Conservation (phyloP, 2,888 invertebrate species). For the Himalopsyche japonica region DNA sequence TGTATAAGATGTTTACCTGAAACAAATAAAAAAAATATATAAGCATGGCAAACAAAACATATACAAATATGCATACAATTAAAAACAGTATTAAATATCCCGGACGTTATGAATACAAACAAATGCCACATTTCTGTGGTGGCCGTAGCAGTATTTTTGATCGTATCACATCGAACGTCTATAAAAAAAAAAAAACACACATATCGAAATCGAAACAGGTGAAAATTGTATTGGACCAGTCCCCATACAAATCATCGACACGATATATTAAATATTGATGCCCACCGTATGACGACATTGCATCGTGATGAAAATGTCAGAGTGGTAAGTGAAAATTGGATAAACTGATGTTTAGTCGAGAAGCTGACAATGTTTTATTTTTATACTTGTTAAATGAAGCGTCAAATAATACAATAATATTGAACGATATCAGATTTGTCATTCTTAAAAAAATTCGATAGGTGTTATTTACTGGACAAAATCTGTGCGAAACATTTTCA, state of each 20-base stretch:
- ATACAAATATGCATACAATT: background rate
- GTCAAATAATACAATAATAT: background rate
- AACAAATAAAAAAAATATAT: background rate
- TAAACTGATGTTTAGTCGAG: background rate
- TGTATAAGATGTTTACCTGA: background rate
- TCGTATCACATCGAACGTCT: background rate
- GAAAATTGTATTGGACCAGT: background rate
- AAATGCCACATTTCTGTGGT: background rate
- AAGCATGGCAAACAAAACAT: background rate
- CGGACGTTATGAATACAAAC: background rate
- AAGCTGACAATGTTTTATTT: background rate
- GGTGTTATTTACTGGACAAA: too few species aligned
- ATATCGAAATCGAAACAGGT: background rate
- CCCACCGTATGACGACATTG: background rate
- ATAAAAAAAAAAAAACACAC: background rate
- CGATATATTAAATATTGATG: background rate
- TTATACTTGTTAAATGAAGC: background rate
- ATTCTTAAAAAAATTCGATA: too few species aligned
- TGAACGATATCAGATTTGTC: background rate
- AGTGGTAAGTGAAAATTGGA: background rate
- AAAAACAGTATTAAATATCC: background rate
- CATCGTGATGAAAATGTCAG: background rate
- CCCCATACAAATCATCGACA: background rate
- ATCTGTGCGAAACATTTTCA: too few species aligned
- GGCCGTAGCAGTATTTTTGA: background rate